Percentiles rank a stretch among this genome's conserved stretches.
phyloP scores from a whole-genome alignment of 2,113 vertebrate species.

The Platysteira castanea region DNA sequence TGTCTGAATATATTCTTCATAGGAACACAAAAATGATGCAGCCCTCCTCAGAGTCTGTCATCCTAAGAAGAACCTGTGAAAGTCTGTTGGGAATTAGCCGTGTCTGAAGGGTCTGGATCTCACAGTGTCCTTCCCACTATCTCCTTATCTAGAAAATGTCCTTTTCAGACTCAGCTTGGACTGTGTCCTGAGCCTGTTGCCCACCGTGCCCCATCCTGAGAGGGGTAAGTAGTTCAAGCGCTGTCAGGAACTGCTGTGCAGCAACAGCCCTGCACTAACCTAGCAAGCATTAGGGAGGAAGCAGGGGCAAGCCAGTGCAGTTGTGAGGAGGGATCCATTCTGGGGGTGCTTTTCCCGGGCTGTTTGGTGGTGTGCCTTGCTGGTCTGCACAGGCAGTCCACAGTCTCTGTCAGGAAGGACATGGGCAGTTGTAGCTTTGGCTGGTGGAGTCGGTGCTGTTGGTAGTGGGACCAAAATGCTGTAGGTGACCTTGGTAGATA shows the following conservation, averaged over 20 bases:
- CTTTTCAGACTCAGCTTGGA: neutral
- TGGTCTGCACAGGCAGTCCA: neutral
- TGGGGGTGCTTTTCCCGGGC: neutral
- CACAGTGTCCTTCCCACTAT: neutral
- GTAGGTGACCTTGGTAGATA: neutral
- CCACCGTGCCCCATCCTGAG: neutral
- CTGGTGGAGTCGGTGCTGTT: neutral
- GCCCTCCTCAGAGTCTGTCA: neutral
- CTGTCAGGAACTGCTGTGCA: neutral
- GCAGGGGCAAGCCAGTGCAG: accelerated
- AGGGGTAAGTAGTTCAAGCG: neutral
- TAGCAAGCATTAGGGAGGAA: neutral
- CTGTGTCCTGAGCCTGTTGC: neutral
- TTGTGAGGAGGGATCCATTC: neutral
- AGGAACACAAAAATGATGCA: neutral
- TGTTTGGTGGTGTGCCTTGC: neutral
- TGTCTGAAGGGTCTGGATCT: neutral
- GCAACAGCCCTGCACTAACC: neutral
- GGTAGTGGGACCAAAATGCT: neutral
- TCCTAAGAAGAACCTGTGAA: neutral
- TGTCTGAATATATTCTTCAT: neutral
- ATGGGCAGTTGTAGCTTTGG: neutral
- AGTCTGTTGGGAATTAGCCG: neutral
- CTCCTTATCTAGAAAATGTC: neutral
- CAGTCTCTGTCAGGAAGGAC: neutral